Percentiles rank a stretch among this genome's conserved stretches.
These are phyloP conservation scores for Heliconius hortense DNA, from an alignment of 2,888 invertebrate genomes.

Conservation along the genomic window DNA sequence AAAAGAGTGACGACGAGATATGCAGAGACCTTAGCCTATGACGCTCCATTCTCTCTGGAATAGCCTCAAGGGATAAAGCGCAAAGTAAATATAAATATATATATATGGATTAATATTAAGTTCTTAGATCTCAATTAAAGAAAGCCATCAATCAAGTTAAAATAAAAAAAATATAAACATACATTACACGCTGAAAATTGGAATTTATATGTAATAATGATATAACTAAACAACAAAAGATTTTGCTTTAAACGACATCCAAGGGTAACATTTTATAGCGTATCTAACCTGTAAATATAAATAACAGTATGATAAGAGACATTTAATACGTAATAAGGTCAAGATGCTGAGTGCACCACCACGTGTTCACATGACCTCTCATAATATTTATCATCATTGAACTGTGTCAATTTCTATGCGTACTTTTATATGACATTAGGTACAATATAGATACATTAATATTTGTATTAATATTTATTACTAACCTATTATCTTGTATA, in stretches of 20 bases:
- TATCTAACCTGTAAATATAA: constrained; percentile 22
- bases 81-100: too few relatives aligned
- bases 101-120: too few relatives aligned
- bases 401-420: constrained; percentile 18
- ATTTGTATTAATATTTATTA: not conserved
- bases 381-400: constrained; percentile 18
- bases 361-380: constrained; percentile 27
- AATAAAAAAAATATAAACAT: too few relatives aligned
- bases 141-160: too few relatives aligned
- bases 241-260: not conserved
- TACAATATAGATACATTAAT: not conserved
- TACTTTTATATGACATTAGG: not conserved
- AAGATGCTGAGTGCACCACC: constrained; percentile 16
- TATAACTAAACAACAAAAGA: not conserved
- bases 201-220: too few relatives aligned
- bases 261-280: not conserved
- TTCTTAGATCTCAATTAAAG: too few relatives aligned
- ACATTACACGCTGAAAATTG: not conserved
- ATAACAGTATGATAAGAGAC: constrained; percentile 31
- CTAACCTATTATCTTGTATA: too few relatives aligned
- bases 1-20: too few relatives aligned
- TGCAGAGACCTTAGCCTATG: too few relatives aligned
- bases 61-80: too few relatives aligned
- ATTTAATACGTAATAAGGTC: constrained; percentile 27
- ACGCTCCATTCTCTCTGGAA: too few relatives aligned